These are phyloP conservation scores for Patella depressa DNA, from an alignment of 2,888 invertebrate species.

Conservation along the genomic window DNA sequence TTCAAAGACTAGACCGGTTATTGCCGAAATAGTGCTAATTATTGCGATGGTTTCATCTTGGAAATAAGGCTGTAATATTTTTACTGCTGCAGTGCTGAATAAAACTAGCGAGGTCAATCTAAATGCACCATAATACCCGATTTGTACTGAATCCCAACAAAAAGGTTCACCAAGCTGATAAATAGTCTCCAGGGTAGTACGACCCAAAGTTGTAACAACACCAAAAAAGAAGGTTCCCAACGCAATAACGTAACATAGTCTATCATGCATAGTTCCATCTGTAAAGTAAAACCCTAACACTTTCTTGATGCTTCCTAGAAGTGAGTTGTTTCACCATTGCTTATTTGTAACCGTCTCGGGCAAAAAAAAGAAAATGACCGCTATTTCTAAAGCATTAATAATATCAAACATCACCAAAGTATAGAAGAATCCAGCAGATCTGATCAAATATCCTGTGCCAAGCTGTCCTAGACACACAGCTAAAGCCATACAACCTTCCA, in stretches of 20 bases:
- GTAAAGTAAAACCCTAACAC: conserved; percentile 35
- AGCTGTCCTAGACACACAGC: conserved; percentile 28
- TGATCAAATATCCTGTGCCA: conserved; percentile 40
- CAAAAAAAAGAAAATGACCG: conserved; percentile 31
- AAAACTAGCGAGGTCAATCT: conserved; percentile 31
- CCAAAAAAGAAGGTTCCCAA: conserved; percentile 29
- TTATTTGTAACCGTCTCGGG: conserved; percentile 33
- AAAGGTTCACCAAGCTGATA: conserved; percentile 43
- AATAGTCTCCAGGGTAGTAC: conserved; percentile 35
- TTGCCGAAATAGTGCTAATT: conserved; percentile 31
- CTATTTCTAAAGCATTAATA: conserved; percentile 16
- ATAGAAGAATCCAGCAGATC: conserved; percentile 28
- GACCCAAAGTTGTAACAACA: conserved; percentile 27
- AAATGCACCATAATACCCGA: conserved; percentile 37
- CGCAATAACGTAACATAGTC: conserved; percentile 35
- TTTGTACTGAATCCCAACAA: conserved; percentile 43
- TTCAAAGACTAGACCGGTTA: conserved; percentile 32
- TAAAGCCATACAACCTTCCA: conserved; percentile 35
- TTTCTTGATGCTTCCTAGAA: conserved; percentile 30
- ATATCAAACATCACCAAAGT: conserved; percentile 26
- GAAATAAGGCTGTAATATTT: conserved; percentile 35
- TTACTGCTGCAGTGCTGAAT: conserved; percentile 32
- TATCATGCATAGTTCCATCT: conserved; percentile 23
- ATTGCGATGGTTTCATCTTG: conserved; percentile 39
- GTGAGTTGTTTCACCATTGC: conserved; percentile 20